Evolutionary conservation across 2,113 vertebrate species (phyloP).

Genomic region (Siniperca chuatsi): DNA sequence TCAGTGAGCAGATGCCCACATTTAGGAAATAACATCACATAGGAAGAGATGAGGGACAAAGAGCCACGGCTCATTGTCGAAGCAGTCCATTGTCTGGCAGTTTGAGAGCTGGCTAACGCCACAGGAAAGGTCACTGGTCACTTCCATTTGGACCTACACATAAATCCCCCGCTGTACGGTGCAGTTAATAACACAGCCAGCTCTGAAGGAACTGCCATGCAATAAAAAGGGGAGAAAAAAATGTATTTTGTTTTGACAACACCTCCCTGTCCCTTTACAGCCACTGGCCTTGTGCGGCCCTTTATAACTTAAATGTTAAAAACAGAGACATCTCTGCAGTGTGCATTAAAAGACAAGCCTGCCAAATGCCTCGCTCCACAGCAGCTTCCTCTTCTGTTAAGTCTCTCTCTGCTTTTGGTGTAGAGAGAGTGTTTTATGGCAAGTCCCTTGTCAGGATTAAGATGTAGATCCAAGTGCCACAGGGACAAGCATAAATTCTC

Average conservation of each 20-base stretch:
- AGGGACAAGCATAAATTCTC: constrained; percentile 79
- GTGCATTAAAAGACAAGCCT: constrained; percentile 66
- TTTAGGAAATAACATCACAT: constrained; percentile 76
- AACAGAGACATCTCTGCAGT: constrained; percentile 78
- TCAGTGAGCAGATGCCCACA: constrained; percentile 63
- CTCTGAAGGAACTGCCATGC: constrained; percentile 56
- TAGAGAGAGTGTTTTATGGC: constrained; percentile 77
- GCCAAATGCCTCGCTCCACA: constrained; percentile 65
- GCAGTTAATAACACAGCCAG: constrained; percentile 72
- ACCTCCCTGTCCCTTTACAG: constrained; percentile 75
- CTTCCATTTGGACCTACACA: constrained; percentile 80
- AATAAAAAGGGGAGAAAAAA: constrained; percentile 64
- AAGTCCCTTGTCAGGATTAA: constrained; percentile 77
- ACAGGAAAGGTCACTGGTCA: constrained; percentile 82
- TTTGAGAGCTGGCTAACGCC: constrained; percentile 70
- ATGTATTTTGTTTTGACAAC: constrained; percentile 75
- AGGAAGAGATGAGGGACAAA: constrained; percentile 73
- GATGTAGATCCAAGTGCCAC: constrained; percentile 80
- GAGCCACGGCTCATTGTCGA: constrained; percentile 69
- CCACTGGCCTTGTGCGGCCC: constrained; percentile 59
- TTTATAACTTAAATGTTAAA: constrained; percentile 81
- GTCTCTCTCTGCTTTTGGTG: constrained; percentile 64
- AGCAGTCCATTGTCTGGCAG: constrained; percentile 73
- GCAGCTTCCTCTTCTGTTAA: constrained; percentile 63
- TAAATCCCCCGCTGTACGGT: constrained; percentile 75